These are phyloP conservation scores for Melinopterus prodromus DNA, from an alignment of 2,888 invertebrate species.

Conservation along the genomic window DNA sequence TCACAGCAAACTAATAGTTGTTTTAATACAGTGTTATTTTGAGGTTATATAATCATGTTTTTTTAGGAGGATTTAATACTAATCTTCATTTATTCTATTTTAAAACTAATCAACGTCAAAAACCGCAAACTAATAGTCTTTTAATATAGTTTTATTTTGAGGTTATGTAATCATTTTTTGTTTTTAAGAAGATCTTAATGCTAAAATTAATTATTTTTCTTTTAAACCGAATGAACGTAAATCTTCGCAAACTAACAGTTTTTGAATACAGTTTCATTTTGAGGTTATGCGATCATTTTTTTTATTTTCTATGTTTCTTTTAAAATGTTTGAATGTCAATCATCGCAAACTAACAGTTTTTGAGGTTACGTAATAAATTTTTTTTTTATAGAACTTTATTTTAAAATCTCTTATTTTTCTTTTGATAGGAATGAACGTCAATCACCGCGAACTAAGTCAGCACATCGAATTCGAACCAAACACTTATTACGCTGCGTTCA, in stretches of 20 bases:
- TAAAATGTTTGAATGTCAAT: too few species aligned
- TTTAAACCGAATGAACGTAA: constrained; percentile 90
- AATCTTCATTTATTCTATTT: constrained; percentile 58
- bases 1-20: too few species aligned
- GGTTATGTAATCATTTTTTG: constrained; percentile 24
- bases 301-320: too few species aligned
- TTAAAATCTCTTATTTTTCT: constrained; percentile 59
- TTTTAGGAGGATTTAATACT: background rate
- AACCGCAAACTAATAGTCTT: constrained; percentile 78
- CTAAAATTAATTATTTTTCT: constrained; percentile 58
- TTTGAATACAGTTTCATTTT: too few species aligned
- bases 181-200: background rate
- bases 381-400: background rate
- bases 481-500: constrained; percentile 97
- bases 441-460: constrained; percentile 86
- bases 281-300: too few species aligned
- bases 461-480: constrained; percentile 98
- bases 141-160: constrained; percentile 4
- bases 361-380: constrained; percentile 17
- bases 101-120: constrained; percentile 94
- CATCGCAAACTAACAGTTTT: too few species aligned
- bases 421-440: constrained; percentile 91
- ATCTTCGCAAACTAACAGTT: constrained; percentile 80
- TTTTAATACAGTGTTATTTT: constrained; percentile 12
- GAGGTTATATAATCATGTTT: constrained; percentile 24